These are phyloP conservation scores for Proteles cristata DNA, from an alignment of 2,113 vertebrate genomes.

Conservation along the genomic window DNA sequence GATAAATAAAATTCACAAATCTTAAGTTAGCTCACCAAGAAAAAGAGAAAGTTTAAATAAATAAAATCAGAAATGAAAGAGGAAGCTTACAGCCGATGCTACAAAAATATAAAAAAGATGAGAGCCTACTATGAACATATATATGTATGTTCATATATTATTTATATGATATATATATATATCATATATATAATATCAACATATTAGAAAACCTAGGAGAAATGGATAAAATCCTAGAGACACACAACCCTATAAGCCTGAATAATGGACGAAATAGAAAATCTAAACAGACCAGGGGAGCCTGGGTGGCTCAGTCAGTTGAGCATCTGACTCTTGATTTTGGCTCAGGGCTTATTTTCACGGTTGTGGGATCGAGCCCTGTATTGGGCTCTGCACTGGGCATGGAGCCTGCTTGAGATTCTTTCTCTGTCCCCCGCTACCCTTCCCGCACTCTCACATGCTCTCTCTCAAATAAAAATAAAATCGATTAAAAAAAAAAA, in stretches of 20 bases:
- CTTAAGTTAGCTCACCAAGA: neutral
- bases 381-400: too few species aligned
- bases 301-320: too few species aligned
- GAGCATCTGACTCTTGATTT: too few species aligned
- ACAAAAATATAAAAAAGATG: neutral
- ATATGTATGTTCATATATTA: too few species aligned
- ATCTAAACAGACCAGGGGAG: neutral
- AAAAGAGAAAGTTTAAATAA: neutral
- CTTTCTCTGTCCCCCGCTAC: too few species aligned
- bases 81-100: neutral
- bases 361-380: too few species aligned
- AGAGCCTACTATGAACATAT: neutral
- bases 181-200: too few species aligned
- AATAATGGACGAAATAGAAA: neutral
- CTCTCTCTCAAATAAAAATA: too few species aligned
- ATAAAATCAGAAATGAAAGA: neutral
- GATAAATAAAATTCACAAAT: neutral
- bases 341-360: too few species aligned
- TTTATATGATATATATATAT: too few species aligned
- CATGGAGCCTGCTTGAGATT: too few species aligned
- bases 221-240: neutral
- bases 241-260: neutral
- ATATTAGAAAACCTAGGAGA: neutral
- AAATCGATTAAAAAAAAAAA: neutral
- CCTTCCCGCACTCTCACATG: too few species aligned